Conservation (phyloP, 2,113 vertebrate species). For the Zapornia atra region DNA sequence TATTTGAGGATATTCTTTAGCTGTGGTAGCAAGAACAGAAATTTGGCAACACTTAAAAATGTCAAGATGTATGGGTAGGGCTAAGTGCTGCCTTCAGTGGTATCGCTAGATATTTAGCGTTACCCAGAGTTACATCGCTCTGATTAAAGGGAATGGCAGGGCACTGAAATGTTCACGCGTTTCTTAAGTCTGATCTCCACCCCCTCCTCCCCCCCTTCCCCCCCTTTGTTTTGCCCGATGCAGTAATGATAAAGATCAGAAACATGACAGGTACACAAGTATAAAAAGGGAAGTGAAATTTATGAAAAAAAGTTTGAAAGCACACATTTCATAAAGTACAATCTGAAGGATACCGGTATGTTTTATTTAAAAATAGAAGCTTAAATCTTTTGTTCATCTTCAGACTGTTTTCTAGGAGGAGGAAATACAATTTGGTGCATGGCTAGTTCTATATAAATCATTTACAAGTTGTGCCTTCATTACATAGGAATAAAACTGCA, state of each 20-base stretch:
- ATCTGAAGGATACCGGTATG: not conserved
- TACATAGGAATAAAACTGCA: not conserved
- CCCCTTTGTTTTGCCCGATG: not conserved
- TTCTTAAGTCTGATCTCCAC: not conserved
- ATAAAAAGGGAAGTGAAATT: not conserved
- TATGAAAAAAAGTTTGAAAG: not conserved
- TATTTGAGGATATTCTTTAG: not conserved
- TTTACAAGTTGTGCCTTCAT: not conserved
- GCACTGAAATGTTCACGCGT: not conserved
- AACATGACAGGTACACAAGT: not conserved
- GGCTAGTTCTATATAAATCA: not conserved
- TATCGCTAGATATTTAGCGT: not conserved
- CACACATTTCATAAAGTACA: not conserved
- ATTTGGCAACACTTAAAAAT: not conserved
- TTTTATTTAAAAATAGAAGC: conserved; percentile 1
- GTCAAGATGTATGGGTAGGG: not conserved
- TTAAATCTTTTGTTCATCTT: conserved; percentile 12
- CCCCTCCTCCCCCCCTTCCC: rapidly evolving
- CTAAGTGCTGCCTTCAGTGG: not conserved
- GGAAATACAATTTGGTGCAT: not conserved
- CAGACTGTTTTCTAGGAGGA: not conserved
- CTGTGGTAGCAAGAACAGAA: not conserved
- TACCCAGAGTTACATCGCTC: not conserved
- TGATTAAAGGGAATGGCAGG: not conserved
- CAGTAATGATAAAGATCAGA: not conserved